These are phyloP conservation scores for Rhagium mordax DNA, from an alignment of 2,888 invertebrate genomes.

Conservation along the genomic window DNA sequence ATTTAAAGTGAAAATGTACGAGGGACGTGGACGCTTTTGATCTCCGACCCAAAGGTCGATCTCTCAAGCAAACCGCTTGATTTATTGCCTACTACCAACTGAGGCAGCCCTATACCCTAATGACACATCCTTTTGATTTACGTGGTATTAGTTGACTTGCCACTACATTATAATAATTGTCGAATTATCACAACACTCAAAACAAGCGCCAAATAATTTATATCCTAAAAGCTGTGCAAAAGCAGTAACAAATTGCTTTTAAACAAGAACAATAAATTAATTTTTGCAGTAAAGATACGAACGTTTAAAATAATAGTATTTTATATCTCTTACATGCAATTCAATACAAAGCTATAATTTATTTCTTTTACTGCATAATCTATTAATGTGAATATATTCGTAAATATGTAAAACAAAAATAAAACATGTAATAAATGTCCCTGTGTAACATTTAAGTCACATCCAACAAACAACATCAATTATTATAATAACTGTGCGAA, in stretches of 20 bases:
- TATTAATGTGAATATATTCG: too few relatives aligned
- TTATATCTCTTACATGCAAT: background rate
- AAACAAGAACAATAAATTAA: background rate
- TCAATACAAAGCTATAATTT: too few relatives aligned
- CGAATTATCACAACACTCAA: conserved; percentile 40
- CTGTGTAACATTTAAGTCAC: too few relatives aligned
- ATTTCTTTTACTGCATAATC: background rate
- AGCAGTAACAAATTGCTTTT: background rate
- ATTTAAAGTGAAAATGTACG: conserved; percentile 49
- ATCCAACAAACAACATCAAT: background rate
- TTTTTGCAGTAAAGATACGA: too few relatives aligned
- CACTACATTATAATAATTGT: conserved; percentile 50
- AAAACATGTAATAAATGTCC: too few relatives aligned
- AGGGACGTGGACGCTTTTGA: conserved; percentile 61
- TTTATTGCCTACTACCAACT: conserved; percentile 59
- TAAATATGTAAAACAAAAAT: too few relatives aligned
- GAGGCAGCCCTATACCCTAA: conserved; percentile 55
- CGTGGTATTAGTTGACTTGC: conserved; percentile 55
- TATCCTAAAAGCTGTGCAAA: conserved; percentile 3
- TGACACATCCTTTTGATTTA: conserved; percentile 58
- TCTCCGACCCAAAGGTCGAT: conserved; percentile 61
- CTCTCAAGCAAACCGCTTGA: conserved; percentile 60
- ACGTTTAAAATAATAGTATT: too few relatives aligned
- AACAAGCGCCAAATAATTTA: conserved; percentile 46
- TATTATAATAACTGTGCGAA: background rate